Conservation (phyloP, 2,113 vertebrate genomes). For the Alethe castanea region DNA sequence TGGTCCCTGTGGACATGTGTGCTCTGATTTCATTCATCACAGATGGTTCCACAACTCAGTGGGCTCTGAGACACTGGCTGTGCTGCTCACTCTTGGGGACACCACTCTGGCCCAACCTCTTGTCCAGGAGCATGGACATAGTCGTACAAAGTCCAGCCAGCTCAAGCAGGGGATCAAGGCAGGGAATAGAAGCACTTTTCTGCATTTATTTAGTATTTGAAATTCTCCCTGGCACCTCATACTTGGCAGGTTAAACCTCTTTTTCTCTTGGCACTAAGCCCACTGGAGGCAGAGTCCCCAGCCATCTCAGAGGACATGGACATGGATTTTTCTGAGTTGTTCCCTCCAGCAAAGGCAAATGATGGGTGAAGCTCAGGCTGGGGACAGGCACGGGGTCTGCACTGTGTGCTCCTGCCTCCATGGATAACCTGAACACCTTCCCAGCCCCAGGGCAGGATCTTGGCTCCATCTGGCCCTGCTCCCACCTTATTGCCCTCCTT, state of each 20-base stretch:
- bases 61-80: neutral
- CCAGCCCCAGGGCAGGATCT: neutral
- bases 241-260: neutral
- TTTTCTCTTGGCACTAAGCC: neutral
- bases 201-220: neutral
- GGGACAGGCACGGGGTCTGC: neutral
- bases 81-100: neutral
- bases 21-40: neutral
- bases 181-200: neutral
- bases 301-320: neutral
- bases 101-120: neutral
- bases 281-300: neutral
- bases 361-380: neutral
- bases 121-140: neutral
- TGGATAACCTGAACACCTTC: neutral
- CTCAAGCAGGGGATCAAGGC: neutral
- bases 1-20: accelerated
- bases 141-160: neutral
- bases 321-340: neutral
- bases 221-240: neutral
- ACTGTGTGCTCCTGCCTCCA: accelerated
- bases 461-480: neutral
- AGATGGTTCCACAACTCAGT: neutral
- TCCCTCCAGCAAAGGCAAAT: neutral
- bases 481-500: neutral